A percentile compares a stretch with the other conserved stretches of the same genome.
These are phyloP conservation scores for Hipparchia semele DNA, from an alignment of 2,888 invertebrate genomes.

Conservation along the genomic window DNA sequence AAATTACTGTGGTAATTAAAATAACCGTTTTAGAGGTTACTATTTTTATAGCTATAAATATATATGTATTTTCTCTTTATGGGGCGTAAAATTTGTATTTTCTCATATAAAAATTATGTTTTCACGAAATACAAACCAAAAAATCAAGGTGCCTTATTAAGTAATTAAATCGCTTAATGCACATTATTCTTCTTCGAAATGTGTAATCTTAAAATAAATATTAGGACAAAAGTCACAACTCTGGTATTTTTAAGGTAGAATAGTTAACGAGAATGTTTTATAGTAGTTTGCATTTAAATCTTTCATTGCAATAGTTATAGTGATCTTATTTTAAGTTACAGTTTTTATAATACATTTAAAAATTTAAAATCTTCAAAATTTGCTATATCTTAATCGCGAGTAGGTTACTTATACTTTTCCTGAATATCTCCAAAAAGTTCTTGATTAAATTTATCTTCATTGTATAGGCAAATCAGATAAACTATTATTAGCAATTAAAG, in stretches of 20 bases:
- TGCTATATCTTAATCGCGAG: no score
- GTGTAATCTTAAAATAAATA: slow-evolving; percentile 41
- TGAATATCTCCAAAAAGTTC: no score
- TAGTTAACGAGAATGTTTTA: slow-evolving; percentile 37
- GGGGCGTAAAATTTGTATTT: slow-evolving; percentile 27
- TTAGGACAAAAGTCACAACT: slow-evolving; percentile 67
- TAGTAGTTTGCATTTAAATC: slow-evolving; percentile 47
- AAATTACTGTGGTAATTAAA: slow-evolving; percentile 16
- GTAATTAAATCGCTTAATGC: slow-evolving; percentile 39
- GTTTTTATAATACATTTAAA: slow-evolving; percentile 14
- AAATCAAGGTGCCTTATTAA: slow-evolving; percentile 73
- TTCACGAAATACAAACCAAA: slow-evolving; percentile 62
- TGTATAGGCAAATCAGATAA: no score
- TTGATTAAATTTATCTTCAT: no score
- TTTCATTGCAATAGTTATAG: slow-evolving; percentile 31
- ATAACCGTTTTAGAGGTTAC: slow-evolving; percentile 24
- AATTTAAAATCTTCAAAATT: no score
- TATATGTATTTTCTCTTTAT: slow-evolving; percentile 17
- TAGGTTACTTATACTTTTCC: no score
- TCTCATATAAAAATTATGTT: slow-evolving; percentile 38
- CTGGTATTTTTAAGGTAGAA: slow-evolving; percentile 47
- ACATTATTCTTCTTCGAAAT: slow-evolving; percentile 34
- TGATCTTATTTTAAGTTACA: slow-evolving; percentile 22
- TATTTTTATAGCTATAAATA: slow-evolving; percentile 16
- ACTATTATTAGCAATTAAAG: no score